phyloP scores from a whole-genome alignment of 2,888 invertebrate species.

The Stenotaenia linearis region DNA sequence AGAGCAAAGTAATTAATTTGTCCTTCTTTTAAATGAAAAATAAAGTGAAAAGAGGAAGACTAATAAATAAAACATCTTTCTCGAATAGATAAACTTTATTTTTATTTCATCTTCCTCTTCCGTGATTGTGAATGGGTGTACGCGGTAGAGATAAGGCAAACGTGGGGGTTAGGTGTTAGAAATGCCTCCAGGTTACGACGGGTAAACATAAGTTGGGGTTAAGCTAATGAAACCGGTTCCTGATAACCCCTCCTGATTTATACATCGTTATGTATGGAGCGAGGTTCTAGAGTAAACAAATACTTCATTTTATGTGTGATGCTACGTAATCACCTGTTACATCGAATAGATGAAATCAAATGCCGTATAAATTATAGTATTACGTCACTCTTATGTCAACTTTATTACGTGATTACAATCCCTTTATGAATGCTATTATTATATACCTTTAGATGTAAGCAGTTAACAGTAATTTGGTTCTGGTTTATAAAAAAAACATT shows the following conservation, averaged over 20 bases:
- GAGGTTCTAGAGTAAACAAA: neutral
- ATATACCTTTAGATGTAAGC: no score
- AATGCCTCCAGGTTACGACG: neutral
- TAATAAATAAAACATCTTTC: neutral
- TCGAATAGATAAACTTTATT: neutral
- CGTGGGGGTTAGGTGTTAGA: neutral
- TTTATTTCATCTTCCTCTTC: neutral
- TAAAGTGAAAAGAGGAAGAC: neutral
- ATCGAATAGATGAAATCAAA: constrained; percentile 5
- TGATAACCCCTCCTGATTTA: constrained; percentile 16
- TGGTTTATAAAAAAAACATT: neutral
- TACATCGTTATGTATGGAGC: neutral
- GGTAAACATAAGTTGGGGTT: constrained; percentile 7
- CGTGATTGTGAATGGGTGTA: constrained; percentile 9
- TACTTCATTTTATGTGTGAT: constrained; percentile 6
- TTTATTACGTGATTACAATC: neutral
- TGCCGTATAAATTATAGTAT: neutral
- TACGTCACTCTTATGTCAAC: neutral
- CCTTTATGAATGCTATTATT: neutral
- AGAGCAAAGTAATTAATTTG: neutral
- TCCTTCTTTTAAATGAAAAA: neutral
- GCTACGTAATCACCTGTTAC: neutral
- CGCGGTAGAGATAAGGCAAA: neutral
- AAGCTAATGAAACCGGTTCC: neutral
- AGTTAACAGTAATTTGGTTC: neutral